These are phyloP conservation scores for Scelioninae gen. 2 DNA, from an alignment of 2,888 invertebrate genomes.

Conservation along the genomic window DNA sequence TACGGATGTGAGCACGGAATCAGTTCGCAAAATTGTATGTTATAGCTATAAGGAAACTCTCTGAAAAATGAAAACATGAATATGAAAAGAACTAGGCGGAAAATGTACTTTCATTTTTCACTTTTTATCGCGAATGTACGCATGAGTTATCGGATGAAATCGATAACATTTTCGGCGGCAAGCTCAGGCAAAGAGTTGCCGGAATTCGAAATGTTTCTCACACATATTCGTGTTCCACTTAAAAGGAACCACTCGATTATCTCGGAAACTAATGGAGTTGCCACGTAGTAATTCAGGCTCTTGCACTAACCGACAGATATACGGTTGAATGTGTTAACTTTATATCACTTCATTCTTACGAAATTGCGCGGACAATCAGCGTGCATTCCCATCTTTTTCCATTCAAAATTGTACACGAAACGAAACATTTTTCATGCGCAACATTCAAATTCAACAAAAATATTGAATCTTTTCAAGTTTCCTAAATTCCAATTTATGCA, in stretches of 20 bases:
- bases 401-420: no score
- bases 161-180: not conserved
- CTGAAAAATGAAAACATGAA: conserved; percentile 30
- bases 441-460: no score
- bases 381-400: not conserved
- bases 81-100: conserved; percentile 8
- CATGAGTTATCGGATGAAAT: no score
- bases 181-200: conserved; percentile 21
- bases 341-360: conserved; percentile 27
- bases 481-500: no score
- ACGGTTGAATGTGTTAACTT: conserved; percentile 34
- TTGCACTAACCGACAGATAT: conserved; percentile 22
- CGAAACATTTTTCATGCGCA: no score
- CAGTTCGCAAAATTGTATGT: conserved; percentile 22
- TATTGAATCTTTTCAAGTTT: no score
- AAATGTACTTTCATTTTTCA: not conserved
- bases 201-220: conserved; percentile 17
- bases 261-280: conserved; percentile 43
- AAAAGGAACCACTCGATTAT: conserved; percentile 42
- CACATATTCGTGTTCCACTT: conserved; percentile 19
- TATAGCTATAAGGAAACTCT: conserved; percentile 18
- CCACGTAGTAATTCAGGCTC: conserved; percentile 32
- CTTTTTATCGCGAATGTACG: no score
- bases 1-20: conserved; percentile 8
- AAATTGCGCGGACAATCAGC: conserved; percentile 2